Percentiles rank a stretch among this genome's conserved stretches.
These are phyloP conservation scores for Percina caprodes DNA, from an alignment of 2,113 vertebrate genomes.

Conservation along the genomic window DNA sequence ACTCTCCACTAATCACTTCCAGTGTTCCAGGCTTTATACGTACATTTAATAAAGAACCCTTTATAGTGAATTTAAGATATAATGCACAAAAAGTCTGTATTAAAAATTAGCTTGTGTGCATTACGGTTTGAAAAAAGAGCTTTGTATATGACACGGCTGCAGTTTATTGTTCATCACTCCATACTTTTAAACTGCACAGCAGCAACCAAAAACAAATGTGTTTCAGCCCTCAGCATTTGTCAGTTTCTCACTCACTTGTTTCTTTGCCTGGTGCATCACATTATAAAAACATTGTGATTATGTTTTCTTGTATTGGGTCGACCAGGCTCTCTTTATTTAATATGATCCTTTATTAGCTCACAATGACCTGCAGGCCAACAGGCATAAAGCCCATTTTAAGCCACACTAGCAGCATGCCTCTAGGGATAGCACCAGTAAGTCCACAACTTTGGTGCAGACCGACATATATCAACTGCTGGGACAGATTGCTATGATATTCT, in stretches of 20 bases:
- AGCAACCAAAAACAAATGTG: slow-evolving; percentile 31
- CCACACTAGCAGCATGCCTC: not conserved
- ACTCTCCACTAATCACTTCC: not conserved
- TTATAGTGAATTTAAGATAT: not conserved
- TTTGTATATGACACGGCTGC: not conserved
- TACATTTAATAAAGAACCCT: not conserved
- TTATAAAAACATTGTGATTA: not conserved
- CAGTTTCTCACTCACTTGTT: slow-evolving; percentile 40
- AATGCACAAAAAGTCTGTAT: not conserved
- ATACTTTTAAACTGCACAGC: slow-evolving; percentile 7
- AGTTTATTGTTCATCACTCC: slow-evolving; percentile 1
- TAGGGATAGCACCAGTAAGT: not conserved
- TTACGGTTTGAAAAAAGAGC: not conserved
- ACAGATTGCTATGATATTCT: not conserved
- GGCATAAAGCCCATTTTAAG: slow-evolving; percentile 4
- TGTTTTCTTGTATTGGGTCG: slow-evolving; percentile 20
- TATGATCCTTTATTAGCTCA: slow-evolving; percentile 17
- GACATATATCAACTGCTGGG: not conserved
- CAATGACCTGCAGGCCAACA: not conserved
- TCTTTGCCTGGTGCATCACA: slow-evolving; percentile 10
- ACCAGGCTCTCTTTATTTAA: slow-evolving; percentile 36
- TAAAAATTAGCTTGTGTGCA: not conserved
- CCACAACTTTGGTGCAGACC: not conserved
- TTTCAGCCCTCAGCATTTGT: slow-evolving; percentile 24
- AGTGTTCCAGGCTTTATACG: not conserved